These are phyloP conservation scores for Coleophora deauratella DNA, from an alignment of 2,888 invertebrate genomes.

Conservation along the genomic window DNA sequence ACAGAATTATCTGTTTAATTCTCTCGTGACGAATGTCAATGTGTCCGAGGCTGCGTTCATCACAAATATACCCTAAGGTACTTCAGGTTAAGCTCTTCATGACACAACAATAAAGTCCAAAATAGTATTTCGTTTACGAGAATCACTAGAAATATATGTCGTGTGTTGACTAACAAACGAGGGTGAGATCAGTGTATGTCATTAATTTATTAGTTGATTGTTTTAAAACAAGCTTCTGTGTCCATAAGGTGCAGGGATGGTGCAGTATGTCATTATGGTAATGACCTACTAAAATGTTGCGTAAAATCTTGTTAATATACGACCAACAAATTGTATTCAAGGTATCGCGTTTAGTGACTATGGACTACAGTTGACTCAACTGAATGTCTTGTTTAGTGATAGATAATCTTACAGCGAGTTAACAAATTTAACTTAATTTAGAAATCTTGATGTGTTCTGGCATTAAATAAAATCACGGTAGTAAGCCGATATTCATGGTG, in stretches of 20 bases:
- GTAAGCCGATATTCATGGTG: too few species aligned
- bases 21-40: conserved; percentile 69
- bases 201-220: conserved; percentile 44
- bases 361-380: too few species aligned
- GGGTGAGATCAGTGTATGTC: conserved; percentile 29
- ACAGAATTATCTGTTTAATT: conserved; percentile 37
- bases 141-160: not conserved
- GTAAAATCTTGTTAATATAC: too few species aligned
- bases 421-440: too few species aligned
- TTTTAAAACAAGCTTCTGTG: conserved; percentile 28
- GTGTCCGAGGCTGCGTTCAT: conserved; percentile 51
- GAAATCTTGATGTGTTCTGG: too few species aligned
- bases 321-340: too few species aligned
- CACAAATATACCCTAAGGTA: conserved; percentile 4
- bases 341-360: too few species aligned
- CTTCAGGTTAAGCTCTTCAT: conserved; percentile 1
- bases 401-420: too few species aligned
- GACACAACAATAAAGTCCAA: conserved; percentile 6
- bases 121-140: conserved; percentile 7
- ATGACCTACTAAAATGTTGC: not conserved
- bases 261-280: not conserved
- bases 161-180: conserved; percentile 5
- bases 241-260: conserved; percentile 1
- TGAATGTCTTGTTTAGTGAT: too few species aligned
- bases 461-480: too few species aligned